A percentile compares a stretch with the other conserved stretches of the same genome.
Evolutionary conservation across 2,113 vertebrate genomes (phyloP).

Genomic region (Passer domesticus): DNA sequence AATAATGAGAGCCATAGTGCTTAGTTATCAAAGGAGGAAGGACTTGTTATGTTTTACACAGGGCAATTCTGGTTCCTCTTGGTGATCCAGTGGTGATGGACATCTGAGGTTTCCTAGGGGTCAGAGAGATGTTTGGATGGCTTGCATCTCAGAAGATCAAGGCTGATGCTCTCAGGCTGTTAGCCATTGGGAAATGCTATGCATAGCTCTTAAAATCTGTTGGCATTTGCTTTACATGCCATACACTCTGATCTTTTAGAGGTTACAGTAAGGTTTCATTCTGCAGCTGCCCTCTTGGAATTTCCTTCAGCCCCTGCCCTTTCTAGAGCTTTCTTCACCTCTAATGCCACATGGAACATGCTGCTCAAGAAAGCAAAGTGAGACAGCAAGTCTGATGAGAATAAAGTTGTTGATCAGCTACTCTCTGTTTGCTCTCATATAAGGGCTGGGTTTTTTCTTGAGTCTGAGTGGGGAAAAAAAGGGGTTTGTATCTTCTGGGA

Average conservation of each 20-base stretch:
- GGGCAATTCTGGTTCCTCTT: neutral
- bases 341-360: neutral
- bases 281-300: slow-evolving; percentile 28
- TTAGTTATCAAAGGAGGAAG: neutral
- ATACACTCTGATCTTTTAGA: neutral
- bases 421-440: neutral
- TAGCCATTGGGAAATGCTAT: slow-evolving; percentile 7
- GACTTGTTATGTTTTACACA: neutral
- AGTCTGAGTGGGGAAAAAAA: neutral
- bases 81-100: neutral
- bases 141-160: neutral
- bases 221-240: slow-evolving; percentile 27
- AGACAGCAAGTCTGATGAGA: neutral
- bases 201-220: slow-evolving; percentile 2
- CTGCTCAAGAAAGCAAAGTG: neutral
- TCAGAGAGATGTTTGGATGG: slow-evolving; percentile 7
- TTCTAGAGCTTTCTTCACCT: neutral
- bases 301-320: neutral
- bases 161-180: neutral
- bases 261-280: neutral
- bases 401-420: neutral
- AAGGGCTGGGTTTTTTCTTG: neutral
- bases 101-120: neutral
- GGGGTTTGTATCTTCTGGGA: neutral
- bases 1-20: neutral